Base-by-base conservation (phyloP, 1,140 invertebrate genomes). In the Pissodes strobi region DNA sequence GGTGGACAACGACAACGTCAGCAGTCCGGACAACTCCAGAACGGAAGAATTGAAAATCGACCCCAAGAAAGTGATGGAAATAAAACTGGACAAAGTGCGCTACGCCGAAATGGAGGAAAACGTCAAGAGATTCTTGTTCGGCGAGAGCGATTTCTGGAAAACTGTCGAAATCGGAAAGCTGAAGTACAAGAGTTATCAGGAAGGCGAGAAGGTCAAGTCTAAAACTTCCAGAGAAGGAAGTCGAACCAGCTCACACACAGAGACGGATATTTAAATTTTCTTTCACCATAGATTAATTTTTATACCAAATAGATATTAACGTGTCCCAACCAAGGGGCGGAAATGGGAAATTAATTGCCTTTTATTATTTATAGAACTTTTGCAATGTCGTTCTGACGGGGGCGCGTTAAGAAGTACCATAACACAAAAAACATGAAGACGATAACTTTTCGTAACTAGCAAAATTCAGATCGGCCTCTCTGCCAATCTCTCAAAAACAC, bases 71-170 rank as follows among this genome's bases (percentile, higher is more conserved):
- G 71, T 73, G 59, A 72, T 73, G 68, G 71, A 74, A 52, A 69
- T 71, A 46, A 69, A 74, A 52, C 66, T 75, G 38, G 71, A 77
- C 59, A 69, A 64, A 30, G 63, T 27, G 1, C 70, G 70, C 25
- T 77, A 76, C 48, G 71, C 70, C 1, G 74, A 77, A 64, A 76
- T 77, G 73, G 75, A 78, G 57, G 74, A 75, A 57, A 74, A 77
- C 61, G 76, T 78, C 8, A 77, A 76, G 46, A 69, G 72, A 23
- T 77, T 78, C 66, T 57, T 78, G 19, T 76, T 76, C 43, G 74
- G 74, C 1, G 73, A 78, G 59, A 76, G 66, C 48, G 73, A 74
- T 25, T 71, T 77, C 58, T 67, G 72, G 55, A 76, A 75, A 66
- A 74, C 70, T 22, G 72, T 75, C 0, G 72, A 75, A 46, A 70